A percentile compares a stretch with the other conserved stretches of the same genome.
These are phyloP conservation scores for Takifugu rubripes DNA, from an alignment of 2,797 vertebrate species.

Conservation along the genomic window DNA sequence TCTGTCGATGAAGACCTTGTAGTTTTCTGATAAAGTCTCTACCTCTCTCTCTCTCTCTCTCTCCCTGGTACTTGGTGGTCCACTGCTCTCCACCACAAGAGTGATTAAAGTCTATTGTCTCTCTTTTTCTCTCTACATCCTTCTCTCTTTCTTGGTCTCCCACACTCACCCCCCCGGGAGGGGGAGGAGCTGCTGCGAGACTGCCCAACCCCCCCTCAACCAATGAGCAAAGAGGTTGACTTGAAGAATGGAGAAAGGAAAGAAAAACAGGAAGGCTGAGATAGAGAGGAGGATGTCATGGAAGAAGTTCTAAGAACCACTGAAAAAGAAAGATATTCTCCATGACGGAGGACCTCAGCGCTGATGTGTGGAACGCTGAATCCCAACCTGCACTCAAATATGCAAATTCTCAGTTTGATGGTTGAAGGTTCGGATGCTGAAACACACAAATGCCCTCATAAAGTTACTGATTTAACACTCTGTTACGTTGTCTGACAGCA, in stretches of 20 bases:
- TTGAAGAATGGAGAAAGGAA: slow-evolving; percentile 45
- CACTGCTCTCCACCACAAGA: slow-evolving; percentile 63
- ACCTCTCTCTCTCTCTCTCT: slow-evolving; percentile 12
- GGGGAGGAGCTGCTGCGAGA: slow-evolving; percentile 47
- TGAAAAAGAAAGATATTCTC: slow-evolving; percentile 35
- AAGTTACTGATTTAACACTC: slow-evolving; percentile 51
- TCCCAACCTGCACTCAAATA: neutral
- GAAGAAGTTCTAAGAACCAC: slow-evolving; percentile 33
- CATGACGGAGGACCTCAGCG: slow-evolving; percentile 3
- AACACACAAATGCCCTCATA: neutral
- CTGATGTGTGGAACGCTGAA: neutral
- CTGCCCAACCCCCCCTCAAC: slow-evolving; percentile 22
- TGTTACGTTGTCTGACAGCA: slow-evolving; percentile 15
- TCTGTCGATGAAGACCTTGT: slow-evolving; percentile 3
- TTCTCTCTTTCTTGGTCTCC: slow-evolving; percentile 25
- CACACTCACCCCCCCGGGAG: slow-evolving; percentile 38
- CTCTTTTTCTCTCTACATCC: slow-evolving; percentile 29
- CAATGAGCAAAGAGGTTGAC: slow-evolving; percentile 32
- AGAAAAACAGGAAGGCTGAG: slow-evolving; percentile 42
- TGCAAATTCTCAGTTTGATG: neutral
- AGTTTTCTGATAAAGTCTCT: neutral
- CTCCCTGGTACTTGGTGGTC: slow-evolving; percentile 38
- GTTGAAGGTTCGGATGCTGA: neutral
- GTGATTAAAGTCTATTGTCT: slow-evolving; percentile 78
- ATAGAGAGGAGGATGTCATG: slow-evolving; percentile 44